phyloP scores from a whole-genome alignment of 2,113 vertebrate genomes.

The Rissa tridactyla region DNA sequence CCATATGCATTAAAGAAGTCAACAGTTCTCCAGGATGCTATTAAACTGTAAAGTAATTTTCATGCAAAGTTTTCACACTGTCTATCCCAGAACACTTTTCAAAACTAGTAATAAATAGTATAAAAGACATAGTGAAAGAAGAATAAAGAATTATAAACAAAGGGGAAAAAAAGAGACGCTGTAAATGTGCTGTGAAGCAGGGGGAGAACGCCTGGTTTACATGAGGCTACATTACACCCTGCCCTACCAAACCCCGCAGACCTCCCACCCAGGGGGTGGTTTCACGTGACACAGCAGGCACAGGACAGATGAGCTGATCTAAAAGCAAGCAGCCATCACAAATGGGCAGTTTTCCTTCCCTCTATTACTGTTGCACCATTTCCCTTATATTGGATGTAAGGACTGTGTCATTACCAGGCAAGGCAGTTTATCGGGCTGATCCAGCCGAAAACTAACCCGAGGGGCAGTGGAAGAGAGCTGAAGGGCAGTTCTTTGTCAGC shows the following conservation, averaged over 20 bases:
- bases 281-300: neutral
- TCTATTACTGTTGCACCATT: neutral
- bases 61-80: neutral
- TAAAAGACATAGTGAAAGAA: neutral
- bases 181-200: neutral
- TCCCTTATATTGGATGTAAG: neutral
- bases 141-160: neutral
- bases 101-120: neutral
- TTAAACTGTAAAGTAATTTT: neutral
- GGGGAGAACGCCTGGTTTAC: neutral
- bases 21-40: neutral
- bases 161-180: rapidly evolving
- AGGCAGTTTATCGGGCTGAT: neutral
- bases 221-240: neutral
- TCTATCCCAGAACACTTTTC: neutral
- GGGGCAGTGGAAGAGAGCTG: neutral
- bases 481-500: neutral
- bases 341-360: neutral
- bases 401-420: rapidly evolving
- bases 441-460: neutral
- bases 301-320: neutral
- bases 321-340: neutral
- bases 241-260: neutral
- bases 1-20: neutral
- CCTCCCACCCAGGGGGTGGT: rapidly evolving